A percentile compares a stretch with the other conserved stretches of the same genome.
Evolutionary conservation across 2,113 vertebrate genomes (phyloP).

Genomic region (Athene noctua): DNA sequence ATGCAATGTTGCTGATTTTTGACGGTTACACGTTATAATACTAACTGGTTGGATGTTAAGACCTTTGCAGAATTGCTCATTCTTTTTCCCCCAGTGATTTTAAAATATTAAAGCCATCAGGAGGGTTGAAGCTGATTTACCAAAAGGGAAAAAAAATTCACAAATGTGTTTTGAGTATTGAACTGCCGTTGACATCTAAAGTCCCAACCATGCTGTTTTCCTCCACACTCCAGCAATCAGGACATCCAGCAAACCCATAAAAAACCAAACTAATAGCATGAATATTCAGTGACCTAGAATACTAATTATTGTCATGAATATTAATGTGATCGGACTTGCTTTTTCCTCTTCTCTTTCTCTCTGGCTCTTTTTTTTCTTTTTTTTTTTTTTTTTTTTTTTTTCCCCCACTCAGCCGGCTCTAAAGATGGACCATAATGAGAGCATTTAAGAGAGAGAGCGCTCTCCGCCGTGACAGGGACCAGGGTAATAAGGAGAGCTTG

Average conservation of each 20-base stretch:
- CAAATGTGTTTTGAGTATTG: slow-evolving; percentile 75
- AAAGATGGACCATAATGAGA: slow-evolving; percentile 94
- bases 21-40: not conserved
- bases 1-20: not conserved
- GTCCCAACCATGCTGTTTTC: slow-evolving; percentile 82
- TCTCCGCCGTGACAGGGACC: slow-evolving; percentile 81
- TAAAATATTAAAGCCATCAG: slow-evolving; percentile 60
- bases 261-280: slow-evolving; percentile 98
- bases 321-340: slow-evolving; percentile 93
- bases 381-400: not conserved
- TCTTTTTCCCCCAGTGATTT: slow-evolving; percentile 26
- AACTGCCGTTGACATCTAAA: slow-evolving; percentile 77
- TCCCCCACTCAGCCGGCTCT: slow-evolving; percentile 85
- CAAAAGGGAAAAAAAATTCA: slow-evolving; percentile 18
- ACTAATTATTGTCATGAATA: slow-evolving; percentile 99
- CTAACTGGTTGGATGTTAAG: not conserved
- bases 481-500: slow-evolving; percentile 88
- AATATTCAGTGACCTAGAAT: slow-evolving; percentile 99
- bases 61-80: not conserved
- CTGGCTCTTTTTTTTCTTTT: not conserved
- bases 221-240: slow-evolving; percentile 87
- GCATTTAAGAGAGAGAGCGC: slow-evolving; percentile 83
- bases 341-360: slow-evolving; percentile 73
- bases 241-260: slow-evolving; percentile 87
- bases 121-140: slow-evolving; percentile 67